These are phyloP conservation scores for Protonibea diacanthus DNA, from an alignment of 2,797 vertebrate genomes.

Conservation along the genomic window DNA sequence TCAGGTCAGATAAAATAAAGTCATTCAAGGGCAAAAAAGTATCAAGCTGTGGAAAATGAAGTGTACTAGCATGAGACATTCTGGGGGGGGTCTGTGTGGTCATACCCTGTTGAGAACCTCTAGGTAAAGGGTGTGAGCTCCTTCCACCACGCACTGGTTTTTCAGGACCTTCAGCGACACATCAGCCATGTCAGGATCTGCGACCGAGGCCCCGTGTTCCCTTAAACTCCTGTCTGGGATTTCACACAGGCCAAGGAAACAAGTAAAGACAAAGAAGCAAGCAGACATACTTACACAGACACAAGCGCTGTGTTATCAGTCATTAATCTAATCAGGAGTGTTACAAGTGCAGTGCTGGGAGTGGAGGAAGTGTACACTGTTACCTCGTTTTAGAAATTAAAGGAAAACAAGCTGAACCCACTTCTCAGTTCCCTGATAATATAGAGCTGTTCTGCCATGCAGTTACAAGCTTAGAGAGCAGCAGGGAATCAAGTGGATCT, in stretches of 20 bases:
- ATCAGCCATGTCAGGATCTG: conserved; percentile 85
- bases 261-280: conserved; percentile 14
- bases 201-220: conserved; percentile 80
- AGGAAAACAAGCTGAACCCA: conserved; percentile 13
- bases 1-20: neutral
- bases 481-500: neutral
- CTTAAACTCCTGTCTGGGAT: conserved; percentile 81
- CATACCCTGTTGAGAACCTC: conserved; percentile 93
- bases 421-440: neutral
- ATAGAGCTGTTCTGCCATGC: neutral
- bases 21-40: neutral
- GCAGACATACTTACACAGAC: neutral
- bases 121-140: conserved; percentile 90
- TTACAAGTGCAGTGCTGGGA: conserved; percentile 2
- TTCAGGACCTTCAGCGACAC: conserved; percentile 89
- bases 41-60: neutral
- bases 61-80: no score
- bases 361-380: neutral
- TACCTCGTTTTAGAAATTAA: conserved; percentile 5
- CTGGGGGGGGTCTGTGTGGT: neutral
- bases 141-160: conserved; percentile 92
- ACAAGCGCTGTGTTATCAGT: conserved; percentile 7
- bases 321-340: conserved; percentile 43
- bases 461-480: neutral
- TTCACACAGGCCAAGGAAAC: conserved; percentile 14